Percentiles rank a stretch among this genome's conserved stretches.
Conservation (phyloP, 2,797 vertebrate species). For the Enteromius radiatus region DNA sequence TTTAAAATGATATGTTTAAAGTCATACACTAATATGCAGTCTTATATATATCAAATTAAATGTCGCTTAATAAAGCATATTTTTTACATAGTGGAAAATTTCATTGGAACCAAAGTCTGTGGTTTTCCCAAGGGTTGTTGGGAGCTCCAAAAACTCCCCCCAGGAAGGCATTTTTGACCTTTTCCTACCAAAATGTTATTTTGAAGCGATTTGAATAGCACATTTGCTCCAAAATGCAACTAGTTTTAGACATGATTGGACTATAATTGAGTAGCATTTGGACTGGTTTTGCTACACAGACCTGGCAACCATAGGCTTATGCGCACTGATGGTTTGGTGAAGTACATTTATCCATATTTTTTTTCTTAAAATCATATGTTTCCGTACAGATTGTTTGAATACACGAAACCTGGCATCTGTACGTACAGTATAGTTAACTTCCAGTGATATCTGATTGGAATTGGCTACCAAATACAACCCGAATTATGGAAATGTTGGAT, state of each 20-base stretch:
- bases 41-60: background rate
- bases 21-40: background rate
- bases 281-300: background rate
- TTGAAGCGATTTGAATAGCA: background rate
- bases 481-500: too few species aligned
- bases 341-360: background rate
- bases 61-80: background rate
- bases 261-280: background rate
- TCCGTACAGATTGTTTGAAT: background rate
- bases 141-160: too few species aligned
- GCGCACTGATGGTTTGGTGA: background rate
- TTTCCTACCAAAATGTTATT: background rate
- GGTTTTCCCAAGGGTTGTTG: background rate
- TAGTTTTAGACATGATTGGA: background rate
- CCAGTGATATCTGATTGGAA: background rate
- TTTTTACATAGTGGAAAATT: background rate
- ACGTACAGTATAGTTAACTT: background rate
- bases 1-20: background rate
- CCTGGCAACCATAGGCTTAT: background rate
- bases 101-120: background rate
- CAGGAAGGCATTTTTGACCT: background rate
- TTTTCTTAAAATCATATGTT: background rate
- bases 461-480: background rate
- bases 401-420: background rate
- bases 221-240: background rate